Evolutionary conservation across 2,113 vertebrate genomes (phyloP), one percentile per base, ranked within the genome.

Genomic region (Bubo scandiacus): DNA sequence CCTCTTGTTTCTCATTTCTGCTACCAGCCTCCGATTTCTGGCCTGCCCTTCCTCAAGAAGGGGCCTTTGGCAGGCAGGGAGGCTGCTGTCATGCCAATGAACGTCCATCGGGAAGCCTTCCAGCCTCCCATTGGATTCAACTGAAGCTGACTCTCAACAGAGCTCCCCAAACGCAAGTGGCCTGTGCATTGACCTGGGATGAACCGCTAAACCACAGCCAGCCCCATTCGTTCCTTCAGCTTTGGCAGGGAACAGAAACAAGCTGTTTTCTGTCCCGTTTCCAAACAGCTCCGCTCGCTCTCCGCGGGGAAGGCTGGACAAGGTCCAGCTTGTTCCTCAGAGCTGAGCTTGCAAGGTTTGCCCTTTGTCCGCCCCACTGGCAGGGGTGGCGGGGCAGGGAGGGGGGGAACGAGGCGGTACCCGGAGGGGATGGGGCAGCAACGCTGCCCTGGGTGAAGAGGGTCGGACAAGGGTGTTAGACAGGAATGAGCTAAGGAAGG

Each of bases 201-300:
- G 96, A 96, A 68, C 94, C 67, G 0, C 63, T 6, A 5, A 70
- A 45, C 84, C 55, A 0, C 71, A n/a, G 36, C 25, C 96, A 20
- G 88, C 78, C 85, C 92, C 4, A 0, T 10, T 27, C 29, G 43
- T 47, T 47, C 85, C 70, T 43, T 29, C 5, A 13, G n/a, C 88
- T 79, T 65, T 89, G 95, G 92, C 96, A 89, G 94, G 82, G 66
- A 93, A 15, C 90, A 91, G 29, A 49, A 88, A 72, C 63, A 79
- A 82, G 95, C 96, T 91, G 73, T 22, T 79, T 38, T 29, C 84
- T 96, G 91, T 94, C 83, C 94, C 1, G 0, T 52, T 63, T 84
- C 83, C 96, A 96, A 88, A 54, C 15, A 22, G 88, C 95, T 93
- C 88, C 2, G 8, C 85, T 89, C 20, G 2, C 42, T 89, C 61